These are phyloP conservation scores for Mythimna loreyi DNA, from an alignment of 2,888 invertebrate species.

Conservation along the genomic window DNA sequence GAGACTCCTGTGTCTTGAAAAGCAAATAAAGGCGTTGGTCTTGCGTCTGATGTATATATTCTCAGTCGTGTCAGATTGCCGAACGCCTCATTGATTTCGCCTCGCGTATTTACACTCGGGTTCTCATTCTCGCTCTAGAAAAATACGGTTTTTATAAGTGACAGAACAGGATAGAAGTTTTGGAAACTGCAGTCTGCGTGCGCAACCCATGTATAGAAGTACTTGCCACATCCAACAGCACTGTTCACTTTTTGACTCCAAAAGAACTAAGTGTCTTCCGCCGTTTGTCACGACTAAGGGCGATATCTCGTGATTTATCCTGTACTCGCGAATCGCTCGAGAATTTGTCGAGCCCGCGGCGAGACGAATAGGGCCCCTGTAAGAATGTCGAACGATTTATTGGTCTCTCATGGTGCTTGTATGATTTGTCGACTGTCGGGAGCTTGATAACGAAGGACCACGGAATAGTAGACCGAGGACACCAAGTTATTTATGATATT, in stretches of 20 bases:
- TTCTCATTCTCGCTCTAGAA: no score
- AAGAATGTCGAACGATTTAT: conserved; percentile 80
- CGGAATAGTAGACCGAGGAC: conserved; percentile 50
- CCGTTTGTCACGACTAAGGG: conserved; percentile 67
- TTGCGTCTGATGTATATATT: no score
- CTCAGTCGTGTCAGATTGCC: no score
- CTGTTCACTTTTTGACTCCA: conserved; percentile 21
- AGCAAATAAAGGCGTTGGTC: no score
- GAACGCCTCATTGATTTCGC: no score
- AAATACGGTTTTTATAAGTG: no score
- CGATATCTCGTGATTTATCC: conserved; percentile 81
- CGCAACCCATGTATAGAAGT: not conserved
- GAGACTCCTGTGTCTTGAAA: no score
- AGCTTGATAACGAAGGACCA: conserved; percentile 66
- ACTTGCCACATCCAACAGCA: conserved; percentile 36
- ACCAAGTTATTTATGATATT: conserved; percentile 54
- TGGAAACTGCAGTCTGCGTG: no score
- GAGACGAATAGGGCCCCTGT: conserved; percentile 78
- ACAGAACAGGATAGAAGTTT: no score
- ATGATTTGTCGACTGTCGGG: conserved; percentile 75
- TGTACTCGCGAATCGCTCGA: conserved; percentile 68
- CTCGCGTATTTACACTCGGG: no score
- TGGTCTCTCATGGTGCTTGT: conserved; percentile 68
- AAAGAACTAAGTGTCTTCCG: conserved; percentile 44
- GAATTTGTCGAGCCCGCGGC: conserved; percentile 82